phyloP scores from a whole-genome alignment of 2,888 invertebrate species.

The Merodon equestris region DNA sequence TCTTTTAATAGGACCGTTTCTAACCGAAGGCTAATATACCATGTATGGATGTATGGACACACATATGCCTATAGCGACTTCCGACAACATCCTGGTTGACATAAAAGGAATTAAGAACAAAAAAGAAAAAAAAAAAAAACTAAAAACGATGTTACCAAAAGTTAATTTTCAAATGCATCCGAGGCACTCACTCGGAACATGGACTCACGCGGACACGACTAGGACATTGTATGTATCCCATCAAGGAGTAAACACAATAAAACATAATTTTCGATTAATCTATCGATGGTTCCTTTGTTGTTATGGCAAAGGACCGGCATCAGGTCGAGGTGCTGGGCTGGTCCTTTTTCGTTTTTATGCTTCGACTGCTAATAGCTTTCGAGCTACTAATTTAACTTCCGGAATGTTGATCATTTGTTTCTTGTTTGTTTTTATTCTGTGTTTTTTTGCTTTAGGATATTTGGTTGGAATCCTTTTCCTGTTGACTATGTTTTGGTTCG shows the following conservation, averaged over 20 bases:
- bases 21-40: constrained; percentile 11
- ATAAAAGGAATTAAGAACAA: constrained; percentile 35
- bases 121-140: constrained; percentile 28
- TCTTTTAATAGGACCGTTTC: constrained; percentile 61
- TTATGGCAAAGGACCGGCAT: too few relatives aligned
- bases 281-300: constrained; percentile 27
- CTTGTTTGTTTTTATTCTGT: constrained; percentile 19
- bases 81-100: constrained; percentile 14
- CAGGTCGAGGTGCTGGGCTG: too few relatives aligned
- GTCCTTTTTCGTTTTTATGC: constrained; percentile 9
- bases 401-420: constrained; percentile 32
- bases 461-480: background rate
- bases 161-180: constrained; percentile 65
- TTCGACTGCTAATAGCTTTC: constrained; percentile 30
- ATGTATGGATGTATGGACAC: background rate
- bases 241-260: constrained; percentile 61
- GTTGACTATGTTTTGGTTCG: background rate
- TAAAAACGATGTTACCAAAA: constrained; percentile 63
- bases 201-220: constrained; percentile 18
- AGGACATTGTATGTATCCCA: constrained; percentile 33
- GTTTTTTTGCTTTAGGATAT: constrained; percentile 6
- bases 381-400: constrained; percentile 54
- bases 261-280: constrained; percentile 67
- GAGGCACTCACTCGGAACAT: constrained; percentile 51
- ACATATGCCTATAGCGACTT: constrained; percentile 29